A percentile compares a stretch with the other conserved stretches of the same genome.
Conservation (phyloP, 2,888 invertebrate species). For the Idaea aversata region DNA sequence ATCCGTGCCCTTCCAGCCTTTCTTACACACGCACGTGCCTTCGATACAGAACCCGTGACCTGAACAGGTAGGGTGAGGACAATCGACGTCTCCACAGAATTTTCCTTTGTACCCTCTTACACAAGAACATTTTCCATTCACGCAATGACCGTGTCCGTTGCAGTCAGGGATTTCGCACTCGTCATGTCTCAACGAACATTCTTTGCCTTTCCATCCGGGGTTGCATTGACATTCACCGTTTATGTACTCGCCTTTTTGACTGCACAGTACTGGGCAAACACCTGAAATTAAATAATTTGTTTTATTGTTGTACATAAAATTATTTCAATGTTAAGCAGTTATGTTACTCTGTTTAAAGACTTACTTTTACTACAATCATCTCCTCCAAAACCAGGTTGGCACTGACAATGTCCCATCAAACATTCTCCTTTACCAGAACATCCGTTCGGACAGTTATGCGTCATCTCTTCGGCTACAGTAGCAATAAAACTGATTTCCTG, state of each 20-base stretch:
- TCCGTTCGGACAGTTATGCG: slow-evolving; percentile 96
- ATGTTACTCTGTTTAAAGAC: slow-evolving; percentile 45
- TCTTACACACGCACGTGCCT: slow-evolving; percentile 96
- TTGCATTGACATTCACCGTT: slow-evolving; percentile 98
- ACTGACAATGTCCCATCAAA: slow-evolving; percentile 95
- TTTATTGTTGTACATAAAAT: slow-evolving; percentile 6
- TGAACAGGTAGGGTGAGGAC: slow-evolving; percentile 96
- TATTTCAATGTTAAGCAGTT: neutral
- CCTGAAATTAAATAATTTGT: slow-evolving; percentile 72
- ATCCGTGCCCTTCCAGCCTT: slow-evolving; percentile 97
- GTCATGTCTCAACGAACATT: slow-evolving; percentile 96
- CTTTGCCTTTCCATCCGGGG: slow-evolving; percentile 98
- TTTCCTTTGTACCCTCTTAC: slow-evolving; percentile 96
- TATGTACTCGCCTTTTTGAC: slow-evolving; percentile 97
- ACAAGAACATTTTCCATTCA: slow-evolving; percentile 96
- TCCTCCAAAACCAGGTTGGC: slow-evolving; percentile 97
- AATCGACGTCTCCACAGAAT: slow-evolving; percentile 95
- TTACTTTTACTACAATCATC: slow-evolving; percentile 98
- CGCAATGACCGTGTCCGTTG: slow-evolving; percentile 97
- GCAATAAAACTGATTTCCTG: slow-evolving; percentile 93
- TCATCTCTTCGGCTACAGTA: slow-evolving; percentile 93
- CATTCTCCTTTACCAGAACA: slow-evolving; percentile 99
- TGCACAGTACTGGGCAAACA: slow-evolving; percentile 98
- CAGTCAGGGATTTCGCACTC: slow-evolving; percentile 98
- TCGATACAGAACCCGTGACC: slow-evolving; percentile 97